A percentile compares a stretch with the other conserved stretches of the same genome.
Conservation (phyloP, 1,140 invertebrate genomes). For the Cyclina sinensis region DNA sequence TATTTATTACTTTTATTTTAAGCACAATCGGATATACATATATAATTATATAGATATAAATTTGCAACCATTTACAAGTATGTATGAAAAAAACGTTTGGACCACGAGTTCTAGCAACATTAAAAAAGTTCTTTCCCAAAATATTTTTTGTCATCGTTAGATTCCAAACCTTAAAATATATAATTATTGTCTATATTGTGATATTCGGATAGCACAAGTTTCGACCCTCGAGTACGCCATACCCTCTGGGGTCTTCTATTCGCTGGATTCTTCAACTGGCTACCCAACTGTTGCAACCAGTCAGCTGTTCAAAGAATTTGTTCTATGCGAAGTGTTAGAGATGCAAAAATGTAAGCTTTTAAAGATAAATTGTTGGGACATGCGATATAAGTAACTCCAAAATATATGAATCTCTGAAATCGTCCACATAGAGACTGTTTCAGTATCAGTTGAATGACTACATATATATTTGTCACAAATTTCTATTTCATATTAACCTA, state of each 20-base stretch:
- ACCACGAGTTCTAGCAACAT: too few species aligned
- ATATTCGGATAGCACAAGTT: conserved; percentile 50
- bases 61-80: too few species aligned
- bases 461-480: neutral
- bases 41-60: too few species aligned
- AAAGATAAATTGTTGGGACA: neutral
- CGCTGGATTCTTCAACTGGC: conserved; percentile 68
- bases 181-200: too few species aligned
- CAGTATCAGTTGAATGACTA: neutral
- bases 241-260: conserved; percentile 58
- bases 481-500: too few species aligned
- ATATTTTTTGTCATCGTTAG: too few species aligned
- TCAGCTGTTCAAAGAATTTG: conserved; percentile 70
- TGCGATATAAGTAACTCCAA: neutral
- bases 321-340: conserved; percentile 63
- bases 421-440: neutral
- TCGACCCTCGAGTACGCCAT: conserved; percentile 67
- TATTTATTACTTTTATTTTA: too few species aligned
- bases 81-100: too few species aligned
- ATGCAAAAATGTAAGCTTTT: conserved; percentile 63
- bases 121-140: too few species aligned
- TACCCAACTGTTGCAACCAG: conserved; percentile 74
- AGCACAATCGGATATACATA: too few species aligned
- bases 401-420: neutral
- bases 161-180: too few species aligned